Conservation (phyloP, 2,113 vertebrate species). For the Amia ocellicauda region DNA sequence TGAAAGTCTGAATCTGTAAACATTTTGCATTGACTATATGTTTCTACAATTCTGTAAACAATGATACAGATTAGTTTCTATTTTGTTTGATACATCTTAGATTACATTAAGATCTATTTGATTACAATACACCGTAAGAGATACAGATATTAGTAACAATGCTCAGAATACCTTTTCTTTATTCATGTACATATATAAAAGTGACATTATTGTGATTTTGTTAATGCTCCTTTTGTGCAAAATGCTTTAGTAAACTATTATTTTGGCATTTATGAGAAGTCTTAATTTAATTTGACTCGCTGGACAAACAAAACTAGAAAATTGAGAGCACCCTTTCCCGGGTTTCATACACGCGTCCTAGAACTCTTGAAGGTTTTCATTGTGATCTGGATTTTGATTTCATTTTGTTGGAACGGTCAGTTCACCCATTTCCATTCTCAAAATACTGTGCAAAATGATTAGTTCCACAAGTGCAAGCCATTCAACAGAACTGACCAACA, state of each 20-base stretch:
- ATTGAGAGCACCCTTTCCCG: constrained; percentile 29
- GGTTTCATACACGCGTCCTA: too few species aligned
- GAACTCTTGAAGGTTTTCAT: constrained; percentile 33
- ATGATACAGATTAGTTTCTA: constrained; percentile 58
- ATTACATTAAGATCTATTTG: constrained; percentile 66
- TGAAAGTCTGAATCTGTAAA: constrained; percentile 62
- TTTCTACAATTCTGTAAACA: constrained; percentile 68
- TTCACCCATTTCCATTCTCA: constrained; percentile 36
- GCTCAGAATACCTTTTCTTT: constrained; percentile 61
- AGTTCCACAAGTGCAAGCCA: constrained; percentile 64
- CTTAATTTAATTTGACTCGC: constrained; percentile 42
- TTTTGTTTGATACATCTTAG: constrained; percentile 58
- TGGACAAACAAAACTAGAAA: constrained; percentile 25
- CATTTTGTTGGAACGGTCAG: constrained; percentile 37
- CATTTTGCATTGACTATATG: constrained; percentile 54
- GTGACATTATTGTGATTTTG: constrained; percentile 62
- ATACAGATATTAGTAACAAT: constrained; percentile 64
- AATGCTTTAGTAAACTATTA: constrained; percentile 79
- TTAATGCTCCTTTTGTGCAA: constrained; percentile 69
- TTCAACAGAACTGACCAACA: constrained; percentile 42
- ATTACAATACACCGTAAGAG: constrained; percentile 61
- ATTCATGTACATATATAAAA: constrained; percentile 71
- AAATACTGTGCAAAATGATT: constrained; percentile 68
- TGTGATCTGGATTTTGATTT: constrained; percentile 28
- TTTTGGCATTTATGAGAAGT: constrained; percentile 75